A percentile compares a stretch with the other conserved stretches of the same genome.
Conservation (phyloP, 2,113 vertebrate genomes). For the Fregata magnificens region DNA sequence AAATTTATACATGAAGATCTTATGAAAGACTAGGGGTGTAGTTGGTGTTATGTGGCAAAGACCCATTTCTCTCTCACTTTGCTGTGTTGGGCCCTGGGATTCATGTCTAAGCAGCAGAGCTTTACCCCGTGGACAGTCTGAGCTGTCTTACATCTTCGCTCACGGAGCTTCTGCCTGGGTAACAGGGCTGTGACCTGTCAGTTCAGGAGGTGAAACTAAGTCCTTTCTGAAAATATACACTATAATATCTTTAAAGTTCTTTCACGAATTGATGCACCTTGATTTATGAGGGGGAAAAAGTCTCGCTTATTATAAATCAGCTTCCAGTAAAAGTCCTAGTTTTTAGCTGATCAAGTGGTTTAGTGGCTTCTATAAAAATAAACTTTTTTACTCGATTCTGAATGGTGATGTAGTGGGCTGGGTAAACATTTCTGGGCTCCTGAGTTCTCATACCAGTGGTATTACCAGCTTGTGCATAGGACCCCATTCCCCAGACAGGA, state of each 20-base stretch:
- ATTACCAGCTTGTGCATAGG: not conserved
- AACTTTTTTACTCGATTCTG: not conserved
- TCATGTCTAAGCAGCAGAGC: not conserved
- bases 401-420: not conserved
- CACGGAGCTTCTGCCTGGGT: not conserved
- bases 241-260: not conserved
- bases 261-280: not conserved
- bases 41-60: not conserved
- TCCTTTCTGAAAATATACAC: not conserved
- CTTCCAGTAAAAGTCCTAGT: not conserved
- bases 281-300: not conserved
- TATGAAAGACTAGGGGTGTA: not conserved
- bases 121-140: not conserved
- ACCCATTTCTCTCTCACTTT: not conserved
- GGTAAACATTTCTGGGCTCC: not conserved
- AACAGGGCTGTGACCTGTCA: not conserved
- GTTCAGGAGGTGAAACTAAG: not conserved
- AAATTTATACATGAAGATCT: not conserved
- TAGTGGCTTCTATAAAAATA: not conserved
- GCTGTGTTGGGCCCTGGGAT: not conserved
- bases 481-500: not conserved
- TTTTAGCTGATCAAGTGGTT: not conserved
- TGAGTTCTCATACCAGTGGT: not conserved
- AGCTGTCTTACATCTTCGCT: not conserved
- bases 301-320: not conserved